Evolutionary conservation across 2,888 invertebrate species (phyloP).

Genomic region (Chrysolina oricalcia): DNA sequence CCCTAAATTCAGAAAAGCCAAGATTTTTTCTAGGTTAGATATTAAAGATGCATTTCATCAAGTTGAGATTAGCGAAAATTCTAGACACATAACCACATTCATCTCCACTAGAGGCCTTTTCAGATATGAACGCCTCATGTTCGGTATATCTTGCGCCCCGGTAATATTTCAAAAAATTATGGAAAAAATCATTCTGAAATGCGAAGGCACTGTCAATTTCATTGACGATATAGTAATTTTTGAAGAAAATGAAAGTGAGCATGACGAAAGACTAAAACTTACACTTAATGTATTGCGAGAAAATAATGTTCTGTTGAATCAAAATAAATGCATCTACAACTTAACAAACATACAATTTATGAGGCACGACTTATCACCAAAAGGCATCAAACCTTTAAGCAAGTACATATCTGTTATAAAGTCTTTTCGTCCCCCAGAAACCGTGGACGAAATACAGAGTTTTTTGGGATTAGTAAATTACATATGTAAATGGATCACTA

Average conservation of each 20-base stretch:
- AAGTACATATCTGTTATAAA: no score
- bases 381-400: no score
- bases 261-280: neutral
- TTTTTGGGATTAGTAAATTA: slow-evolving; percentile 63
- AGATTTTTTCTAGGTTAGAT: slow-evolving; percentile 56
- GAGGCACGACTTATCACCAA: slow-evolving; percentile 30
- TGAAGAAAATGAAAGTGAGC: neutral
- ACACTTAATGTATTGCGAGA: slow-evolving; percentile 6
- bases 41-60: slow-evolving; percentile 65
- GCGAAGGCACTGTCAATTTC: slow-evolving; percentile 15
- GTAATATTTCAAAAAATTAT: neutral
- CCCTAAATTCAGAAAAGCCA: slow-evolving; percentile 56
- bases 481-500: slow-evolving; percentile 54
- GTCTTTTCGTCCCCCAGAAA: neutral
- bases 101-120: neutral
- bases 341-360: slow-evolving; percentile 30
- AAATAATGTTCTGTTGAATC: slow-evolving; percentile 27
- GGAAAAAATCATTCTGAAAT: neutral
- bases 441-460: slow-evolving; percentile 51
- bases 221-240: slow-evolving; percentile 12
- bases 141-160: neutral
- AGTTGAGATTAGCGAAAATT: slow-evolving; percentile 58
- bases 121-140: neutral
- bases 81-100: neutral
- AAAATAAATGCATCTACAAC: slow-evolving; percentile 14